These are phyloP conservation scores for Heteronetta atricapilla DNA, from an alignment of 2,113 vertebrate genomes.

Conservation along the genomic window DNA sequence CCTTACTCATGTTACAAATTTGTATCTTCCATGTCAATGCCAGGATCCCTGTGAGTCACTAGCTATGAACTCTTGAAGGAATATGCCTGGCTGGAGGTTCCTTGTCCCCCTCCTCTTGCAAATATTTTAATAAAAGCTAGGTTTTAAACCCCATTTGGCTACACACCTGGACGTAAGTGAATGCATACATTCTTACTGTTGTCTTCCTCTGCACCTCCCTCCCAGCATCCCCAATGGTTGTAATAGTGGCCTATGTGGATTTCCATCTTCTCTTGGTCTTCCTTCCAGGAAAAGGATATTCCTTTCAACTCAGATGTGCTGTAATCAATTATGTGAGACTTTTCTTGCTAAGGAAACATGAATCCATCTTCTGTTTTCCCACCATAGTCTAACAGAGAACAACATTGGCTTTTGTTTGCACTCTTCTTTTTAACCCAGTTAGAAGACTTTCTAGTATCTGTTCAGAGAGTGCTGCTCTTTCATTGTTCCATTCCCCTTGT, in stretches of 20 bases:
- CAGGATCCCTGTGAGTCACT: not conserved
- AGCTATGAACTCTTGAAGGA: not conserved
- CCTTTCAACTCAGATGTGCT: not conserved
- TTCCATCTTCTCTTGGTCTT: not conserved
- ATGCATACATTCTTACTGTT: not conserved
- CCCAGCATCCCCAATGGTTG: accelerated
- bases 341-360: not conserved
- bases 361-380: not conserved
- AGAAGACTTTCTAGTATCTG: not conserved
- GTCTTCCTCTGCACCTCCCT: not conserved
- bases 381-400: not conserved
- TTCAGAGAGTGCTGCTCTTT: not conserved
- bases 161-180: not conserved
- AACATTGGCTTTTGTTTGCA: not conserved
- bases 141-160: not conserved
- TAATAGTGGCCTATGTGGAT: not conserved
- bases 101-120: not conserved
- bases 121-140: not conserved
- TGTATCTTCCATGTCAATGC: not conserved
- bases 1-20: not conserved
- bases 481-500: not conserved
- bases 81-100: not conserved
- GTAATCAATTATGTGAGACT: not conserved
- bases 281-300: not conserved
- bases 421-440: not conserved